Evolutionary conservation across 2,888 invertebrate species (phyloP).

Genomic region (Gastracanthus pulcherrimus): DNA sequence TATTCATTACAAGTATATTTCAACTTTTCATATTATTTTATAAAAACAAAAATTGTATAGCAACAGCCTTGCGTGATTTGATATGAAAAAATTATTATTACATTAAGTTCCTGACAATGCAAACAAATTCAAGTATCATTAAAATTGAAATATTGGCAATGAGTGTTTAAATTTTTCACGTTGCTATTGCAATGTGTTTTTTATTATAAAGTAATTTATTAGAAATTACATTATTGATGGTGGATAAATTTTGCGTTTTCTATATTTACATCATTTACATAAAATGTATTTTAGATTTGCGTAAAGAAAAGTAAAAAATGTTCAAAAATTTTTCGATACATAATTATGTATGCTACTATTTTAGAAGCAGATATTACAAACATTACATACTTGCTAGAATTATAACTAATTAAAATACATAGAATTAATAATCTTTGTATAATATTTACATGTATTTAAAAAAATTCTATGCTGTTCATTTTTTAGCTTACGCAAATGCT

Average conservation of each 20-base stretch:
- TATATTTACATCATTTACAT: not conserved
- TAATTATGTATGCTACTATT: not conserved
- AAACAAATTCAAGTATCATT: not conserved
- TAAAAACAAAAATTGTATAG: not conserved
- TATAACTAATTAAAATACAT: not conserved
- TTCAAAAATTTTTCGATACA: constrained; percentile 2
- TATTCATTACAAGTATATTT: not conserved
- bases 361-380: constrained; percentile 41
- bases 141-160: not conserved
- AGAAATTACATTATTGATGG: not conserved
- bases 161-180: not conserved
- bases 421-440: not conserved
- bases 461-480: not conserved
- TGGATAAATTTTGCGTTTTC: not conserved
- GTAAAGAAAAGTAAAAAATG: not conserved
- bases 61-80: not conserved
- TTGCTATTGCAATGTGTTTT: constrained; percentile 11
- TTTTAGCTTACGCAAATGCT: constrained; percentile 17
- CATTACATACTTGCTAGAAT: not conserved
- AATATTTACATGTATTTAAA: not conserved
- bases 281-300: not conserved
- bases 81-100: not conserved
- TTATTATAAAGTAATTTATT: not conserved
- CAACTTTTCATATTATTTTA: not conserved
- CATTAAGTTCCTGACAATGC: constrained; percentile 22